These are phyloP conservation scores for Drepanosiphum platanoidis DNA, from an alignment of 2,888 invertebrate species.

Conservation along the genomic window DNA sequence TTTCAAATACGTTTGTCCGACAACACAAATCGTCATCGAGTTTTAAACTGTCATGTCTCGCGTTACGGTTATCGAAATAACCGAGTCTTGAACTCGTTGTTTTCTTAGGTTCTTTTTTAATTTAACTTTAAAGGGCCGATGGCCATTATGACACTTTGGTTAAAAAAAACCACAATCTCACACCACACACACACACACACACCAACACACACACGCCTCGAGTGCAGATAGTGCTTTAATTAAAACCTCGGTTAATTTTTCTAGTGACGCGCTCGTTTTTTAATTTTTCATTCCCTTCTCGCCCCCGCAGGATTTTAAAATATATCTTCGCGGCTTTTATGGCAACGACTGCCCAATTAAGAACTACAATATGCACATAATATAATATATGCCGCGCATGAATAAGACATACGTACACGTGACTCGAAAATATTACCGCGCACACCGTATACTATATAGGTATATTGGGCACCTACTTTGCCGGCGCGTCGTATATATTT, in stretches of 20 bases:
- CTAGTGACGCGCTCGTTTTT: background rate
- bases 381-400: background rate
- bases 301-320: background rate
- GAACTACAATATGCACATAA: background rate
- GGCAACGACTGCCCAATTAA: background rate
- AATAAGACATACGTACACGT: background rate
- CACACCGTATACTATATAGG: too few relatives aligned
- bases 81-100: too few relatives aligned
- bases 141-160: background rate
- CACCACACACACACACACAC: too few relatives aligned
- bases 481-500: background rate
- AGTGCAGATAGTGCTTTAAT: background rate
- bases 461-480: background rate
- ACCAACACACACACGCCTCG: background rate
- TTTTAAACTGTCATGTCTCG: too few relatives aligned
- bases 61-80: too few relatives aligned
- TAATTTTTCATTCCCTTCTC: background rate
- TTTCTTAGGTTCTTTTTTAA: too few relatives aligned
- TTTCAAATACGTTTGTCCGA: too few relatives aligned
- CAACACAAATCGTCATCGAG: too few relatives aligned
- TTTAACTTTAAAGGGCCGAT: too few relatives aligned
- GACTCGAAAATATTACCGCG: background rate
- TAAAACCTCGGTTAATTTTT: conserved; percentile 12
- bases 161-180: background rate
- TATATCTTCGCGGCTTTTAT: background rate